These are phyloP conservation scores for Loxodonta africana DNA, from an alignment of 2,113 vertebrate species.

Conservation along the genomic window DNA sequence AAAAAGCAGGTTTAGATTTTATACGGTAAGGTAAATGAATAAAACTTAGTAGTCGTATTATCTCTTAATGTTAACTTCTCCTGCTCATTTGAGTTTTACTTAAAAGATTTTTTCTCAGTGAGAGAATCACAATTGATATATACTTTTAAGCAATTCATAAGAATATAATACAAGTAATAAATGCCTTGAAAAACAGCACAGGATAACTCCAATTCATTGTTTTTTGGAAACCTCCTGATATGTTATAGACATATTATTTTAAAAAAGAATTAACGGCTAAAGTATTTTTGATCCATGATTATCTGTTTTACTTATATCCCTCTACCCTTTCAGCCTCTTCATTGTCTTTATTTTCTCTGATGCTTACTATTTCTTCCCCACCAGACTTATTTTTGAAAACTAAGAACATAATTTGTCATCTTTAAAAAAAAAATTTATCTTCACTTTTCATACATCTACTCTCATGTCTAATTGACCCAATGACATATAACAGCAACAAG, in stretches of 20 bases:
- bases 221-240: neutral
- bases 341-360: neutral
- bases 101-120: neutral
- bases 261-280: neutral
- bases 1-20: slow-evolving; percentile 76
- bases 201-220: neutral
- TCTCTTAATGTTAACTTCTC: slow-evolving; percentile 45
- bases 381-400: neutral
- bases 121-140: neutral
- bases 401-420: neutral
- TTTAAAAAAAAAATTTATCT: neutral
- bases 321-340: neutral
- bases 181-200: neutral
- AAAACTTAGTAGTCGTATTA: slow-evolving; percentile 69
- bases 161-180: neutral
- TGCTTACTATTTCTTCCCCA: fast-evolving
- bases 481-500: no score
- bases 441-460: neutral
- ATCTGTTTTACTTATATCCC: neutral
- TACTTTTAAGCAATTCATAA: neutral
- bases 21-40: slow-evolving; percentile 75
- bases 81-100: slow-evolving; percentile 44
- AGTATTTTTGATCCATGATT: neutral
- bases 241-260: neutral
- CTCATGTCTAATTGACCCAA: neutral